Conservation (phyloP, 2,888 invertebrate species). For the Lumbricus terrestris region DNA sequence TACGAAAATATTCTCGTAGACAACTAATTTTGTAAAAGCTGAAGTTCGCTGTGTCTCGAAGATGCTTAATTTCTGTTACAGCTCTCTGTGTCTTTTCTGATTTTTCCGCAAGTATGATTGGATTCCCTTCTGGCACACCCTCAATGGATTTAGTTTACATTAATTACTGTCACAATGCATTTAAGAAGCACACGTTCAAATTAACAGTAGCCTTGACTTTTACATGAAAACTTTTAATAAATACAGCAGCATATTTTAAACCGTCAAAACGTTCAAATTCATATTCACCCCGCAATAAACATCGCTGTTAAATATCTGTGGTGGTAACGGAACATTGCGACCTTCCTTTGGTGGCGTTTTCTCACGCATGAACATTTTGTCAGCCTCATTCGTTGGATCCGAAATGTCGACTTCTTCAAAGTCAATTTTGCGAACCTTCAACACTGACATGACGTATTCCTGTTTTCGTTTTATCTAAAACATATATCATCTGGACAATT, state of each 20-base stretch:
- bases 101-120: not conserved
- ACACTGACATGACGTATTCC: slow-evolving; percentile 85
- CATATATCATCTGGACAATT: not conserved
- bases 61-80: no score
- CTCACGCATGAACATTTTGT: slow-evolving; percentile 88
- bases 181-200: not conserved
- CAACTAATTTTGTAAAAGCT: no score
- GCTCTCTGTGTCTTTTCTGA: not conserved
- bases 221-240: no score
- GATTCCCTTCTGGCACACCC: not conserved
- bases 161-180: not conserved
- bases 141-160: not conserved
- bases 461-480: slow-evolving; percentile 90
- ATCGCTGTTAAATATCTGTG: slow-evolving; percentile 85
- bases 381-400: slow-evolving; percentile 83
- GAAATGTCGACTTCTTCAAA: slow-evolving; percentile 91
- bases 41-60: no score
- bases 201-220: not conserved
- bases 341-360: slow-evolving; percentile 63
- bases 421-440: slow-evolving; percentile 84
- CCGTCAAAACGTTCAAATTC: not conserved
- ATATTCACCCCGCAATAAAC: slow-evolving; percentile 83
- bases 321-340: slow-evolving; percentile 65
- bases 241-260: not conserved
- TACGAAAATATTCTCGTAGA: no score